Base-by-base conservation (phyloP, 2,113 vertebrate species). In the Atrichornis clamosus region DNA sequence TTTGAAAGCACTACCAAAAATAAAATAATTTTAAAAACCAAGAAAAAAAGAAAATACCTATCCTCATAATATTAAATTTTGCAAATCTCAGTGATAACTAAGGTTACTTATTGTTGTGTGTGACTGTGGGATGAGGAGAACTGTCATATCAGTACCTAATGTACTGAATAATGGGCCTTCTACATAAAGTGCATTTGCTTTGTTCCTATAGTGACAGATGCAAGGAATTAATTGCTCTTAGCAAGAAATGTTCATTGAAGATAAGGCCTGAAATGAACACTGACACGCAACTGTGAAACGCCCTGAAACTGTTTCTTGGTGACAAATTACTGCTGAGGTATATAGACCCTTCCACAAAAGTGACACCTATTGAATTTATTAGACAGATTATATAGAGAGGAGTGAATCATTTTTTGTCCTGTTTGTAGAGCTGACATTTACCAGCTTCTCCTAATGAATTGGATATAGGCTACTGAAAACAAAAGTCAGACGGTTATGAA, bases 181-280 rank as follows among this genome's bases (percentile, higher is more conserved):
- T 82, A 77, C 95, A 70, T 92, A 86, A 78, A 94, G 91, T 83
- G 53, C 93, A 69, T 96, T 96, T 93, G 77, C 94, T 97, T 97
- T 97, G 75, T 96, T 95, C 92, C 89, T 84, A 75, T 86, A 96
- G 96, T 97, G 94, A 98, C 96, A 97, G 93, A 98, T 86, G 84
- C 87, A 96, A 86, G 67, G 88, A 97, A 97, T 97, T 97, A 96
- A 97, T 97, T 97, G 95, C 85, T 96, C 84, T 95, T 93, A 95
- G 85, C 73, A 95, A 96, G 94, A 96, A 95, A 96, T 90, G 89
- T 95, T 95, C 84, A 81, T 86, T 95, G 88, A 90, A 93, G 92
- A 97, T 97, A 97, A 97, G 96, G 26, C 73, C 74, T 95, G 87
- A 97, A 97, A 97, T 87, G 96, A 97, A 98, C 75, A 96, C 69